phyloP scores from a whole-genome alignment of 1,140 invertebrate genomes.

The Catajapyx aquilonaris region DNA sequence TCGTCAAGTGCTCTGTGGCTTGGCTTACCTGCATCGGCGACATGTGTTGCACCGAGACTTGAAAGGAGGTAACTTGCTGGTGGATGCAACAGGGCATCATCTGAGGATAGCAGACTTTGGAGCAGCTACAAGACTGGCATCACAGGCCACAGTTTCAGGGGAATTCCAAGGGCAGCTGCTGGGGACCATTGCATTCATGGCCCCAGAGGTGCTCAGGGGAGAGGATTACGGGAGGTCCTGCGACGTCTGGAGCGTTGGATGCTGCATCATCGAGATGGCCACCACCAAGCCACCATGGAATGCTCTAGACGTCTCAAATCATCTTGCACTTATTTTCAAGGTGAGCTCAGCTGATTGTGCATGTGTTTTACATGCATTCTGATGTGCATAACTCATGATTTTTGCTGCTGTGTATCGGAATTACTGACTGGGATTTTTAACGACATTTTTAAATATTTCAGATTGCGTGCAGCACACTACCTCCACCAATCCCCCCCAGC shows the following conservation, averaged over 20 bases:
- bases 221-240: conserved; percentile 27
- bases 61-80: conserved; percentile 28
- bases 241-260: conserved; percentile 30
- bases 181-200: conserved; percentile 31
- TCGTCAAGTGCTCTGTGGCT: conserved; percentile 22
- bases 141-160: conserved; percentile 22
- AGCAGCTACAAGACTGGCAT: conserved; percentile 22
- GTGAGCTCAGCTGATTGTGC: too few species aligned
- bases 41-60: conserved; percentile 28
- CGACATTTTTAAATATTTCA: too few species aligned
- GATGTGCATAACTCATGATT: too few species aligned
- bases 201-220: conserved; percentile 29
- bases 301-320: conserved; percentile 25
- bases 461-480: conserved; percentile 23
- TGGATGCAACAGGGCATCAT: conserved; percentile 26
- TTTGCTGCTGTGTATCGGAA: too few species aligned
- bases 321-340: conserved; percentile 27
- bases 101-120: conserved; percentile 29
- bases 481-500: conserved; percentile 23
- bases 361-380: too few species aligned
- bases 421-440: too few species aligned
- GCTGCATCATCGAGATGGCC: conserved; percentile 28
- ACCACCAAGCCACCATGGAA: conserved; percentile 27
- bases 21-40: conserved; percentile 28
- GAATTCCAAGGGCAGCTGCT: conserved; percentile 28